Evolutionary conservation across 2,797 vertebrate genomes (phyloP).

Genomic region (Callimico goeldii): DNA sequence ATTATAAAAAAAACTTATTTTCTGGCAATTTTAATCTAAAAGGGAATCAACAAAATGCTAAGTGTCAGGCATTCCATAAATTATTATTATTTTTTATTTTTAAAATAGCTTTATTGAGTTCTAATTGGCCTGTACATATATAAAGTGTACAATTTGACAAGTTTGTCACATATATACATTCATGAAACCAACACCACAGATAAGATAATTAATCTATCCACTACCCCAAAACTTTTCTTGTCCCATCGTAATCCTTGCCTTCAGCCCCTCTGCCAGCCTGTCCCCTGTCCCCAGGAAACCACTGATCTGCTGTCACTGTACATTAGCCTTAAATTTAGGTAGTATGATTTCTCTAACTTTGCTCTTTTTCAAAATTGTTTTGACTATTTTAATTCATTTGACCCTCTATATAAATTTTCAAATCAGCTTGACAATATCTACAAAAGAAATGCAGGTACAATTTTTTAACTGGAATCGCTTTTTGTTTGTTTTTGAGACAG

Average conservation of each 20-base stretch:
- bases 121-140: constrained; percentile 21
- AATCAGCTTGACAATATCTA: background rate
- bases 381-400: constrained; percentile 23
- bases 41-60: constrained; percentile 23
- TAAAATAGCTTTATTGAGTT: constrained; percentile 20
- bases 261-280: background rate
- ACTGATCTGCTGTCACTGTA: constrained; percentile 10
- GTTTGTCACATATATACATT: background rate
- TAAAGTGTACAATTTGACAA: constrained; percentile 22
- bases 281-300: background rate
- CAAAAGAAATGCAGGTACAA: background rate
- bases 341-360: constrained; percentile 14
- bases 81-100: too few relatives aligned
- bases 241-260: background rate
- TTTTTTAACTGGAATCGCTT: background rate
- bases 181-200: background rate
- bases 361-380: background rate
- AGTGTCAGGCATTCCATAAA: too few relatives aligned
- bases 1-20: background rate
- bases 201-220: constrained; percentile 10
- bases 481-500: too few relatives aligned
- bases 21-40: background rate
- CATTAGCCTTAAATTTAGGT: background rate
- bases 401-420: constrained; percentile 2
- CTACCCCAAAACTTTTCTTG: background rate